Evolutionary conservation across 2,888 invertebrate genomes (phyloP).

Genomic region (Mylabris sibirica): DNA sequence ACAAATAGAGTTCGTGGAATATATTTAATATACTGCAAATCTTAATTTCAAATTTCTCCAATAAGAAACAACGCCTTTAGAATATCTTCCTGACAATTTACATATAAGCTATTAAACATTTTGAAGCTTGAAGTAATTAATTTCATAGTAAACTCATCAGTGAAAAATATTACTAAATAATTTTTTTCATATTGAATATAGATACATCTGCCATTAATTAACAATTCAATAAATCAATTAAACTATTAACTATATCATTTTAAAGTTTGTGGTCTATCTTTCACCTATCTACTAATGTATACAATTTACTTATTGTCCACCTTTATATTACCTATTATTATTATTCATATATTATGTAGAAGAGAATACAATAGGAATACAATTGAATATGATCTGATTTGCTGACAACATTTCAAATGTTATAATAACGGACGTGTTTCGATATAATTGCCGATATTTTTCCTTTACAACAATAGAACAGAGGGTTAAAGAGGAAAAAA

Average conservation of each 20-base stretch:
- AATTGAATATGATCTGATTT: constrained; percentile 52
- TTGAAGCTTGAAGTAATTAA: not conserved
- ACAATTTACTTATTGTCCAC: not conserved
- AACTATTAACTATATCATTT: not conserved
- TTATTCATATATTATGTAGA: constrained; percentile 48
- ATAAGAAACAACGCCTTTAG: not conserved
- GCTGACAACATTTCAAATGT: constrained; percentile 51
- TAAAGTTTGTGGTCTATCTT: constrained; percentile 4
- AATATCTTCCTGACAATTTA: not conserved
- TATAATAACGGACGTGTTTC: constrained; percentile 55
- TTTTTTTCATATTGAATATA: not conserved
- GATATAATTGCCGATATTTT: constrained; percentile 51
- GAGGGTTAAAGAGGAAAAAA: constrained; percentile 18
- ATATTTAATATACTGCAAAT: not conserved
- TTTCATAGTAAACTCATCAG: not conserved
- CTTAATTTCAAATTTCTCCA: not conserved
- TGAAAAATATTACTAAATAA: not conserved
- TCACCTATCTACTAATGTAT: not conserved
- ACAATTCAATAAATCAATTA: not conserved
- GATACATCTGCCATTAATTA: not conserved
- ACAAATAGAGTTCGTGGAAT: not conserved
- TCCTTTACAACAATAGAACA: constrained; percentile 14
- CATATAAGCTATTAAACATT: not conserved
- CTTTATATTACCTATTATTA: not conserved
- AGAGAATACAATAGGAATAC: constrained; percentile 52